Evolutionary conservation across 2,888 invertebrate genomes (phyloP), one percentile per base, ranked within the genome.

Genomic region (Bimastos eiseni): DNA sequence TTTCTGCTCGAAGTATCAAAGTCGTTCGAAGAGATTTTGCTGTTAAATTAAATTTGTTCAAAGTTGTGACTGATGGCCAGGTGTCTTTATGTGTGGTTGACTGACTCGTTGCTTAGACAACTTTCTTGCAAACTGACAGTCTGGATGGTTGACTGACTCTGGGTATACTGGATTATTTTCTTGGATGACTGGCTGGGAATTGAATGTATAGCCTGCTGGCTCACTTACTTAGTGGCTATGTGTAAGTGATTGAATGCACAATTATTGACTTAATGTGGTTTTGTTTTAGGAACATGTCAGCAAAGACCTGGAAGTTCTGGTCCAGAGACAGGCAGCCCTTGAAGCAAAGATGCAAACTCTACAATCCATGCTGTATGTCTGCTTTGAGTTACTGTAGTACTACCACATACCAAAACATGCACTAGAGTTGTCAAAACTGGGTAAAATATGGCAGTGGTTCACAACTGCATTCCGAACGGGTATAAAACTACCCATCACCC

Each of bases 261-360:
- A n/a, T n/a, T 70, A 11, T n/a, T 70, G 8, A n/a, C 30, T 70
- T 30, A 8, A 70, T 70, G 30, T 70, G 30, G 49, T 49, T 21
- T 70, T 70, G 70, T 70, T 95, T 33, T 94, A 98, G 98, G 96
- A 96, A 88, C 96, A 96, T 92, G 96, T 97, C 11, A 96, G 97
- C 94, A 96, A 96, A 92, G 97, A 97, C 91, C 95, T 98, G 55
- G 96, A 97, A 91, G 96, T 96, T 41, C 96, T 97, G 44, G 94
- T 98, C n/a, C 96, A 96, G 13, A 96, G 97, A 92, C 97, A 97
- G 93, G 96, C 96, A 92, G 96, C 96, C 41, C 95, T 98, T 44
- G 98, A 98, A 94, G 96, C 97, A 30, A 97, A 97, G 94, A 96
- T 98, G 93, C 96, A 97, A 91, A 96, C 97, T 1, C 96, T 98